Conservation (phyloP, 2,113 vertebrate species). For the Thomomys bottae region DNA sequence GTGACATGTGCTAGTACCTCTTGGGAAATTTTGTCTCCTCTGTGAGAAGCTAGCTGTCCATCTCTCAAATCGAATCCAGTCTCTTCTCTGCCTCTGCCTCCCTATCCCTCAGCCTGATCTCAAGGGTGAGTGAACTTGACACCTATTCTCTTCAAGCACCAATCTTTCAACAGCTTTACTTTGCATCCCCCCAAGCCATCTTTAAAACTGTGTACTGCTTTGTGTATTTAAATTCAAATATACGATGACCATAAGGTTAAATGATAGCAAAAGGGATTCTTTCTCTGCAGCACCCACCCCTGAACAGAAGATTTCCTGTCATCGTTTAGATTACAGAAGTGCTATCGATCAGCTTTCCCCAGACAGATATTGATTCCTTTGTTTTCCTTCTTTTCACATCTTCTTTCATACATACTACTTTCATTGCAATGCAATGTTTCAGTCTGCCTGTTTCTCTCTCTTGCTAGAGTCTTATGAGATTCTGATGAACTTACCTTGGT, state of each 20-base stretch:
- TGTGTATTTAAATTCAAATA: not conserved
- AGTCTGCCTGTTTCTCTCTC: not conserved
- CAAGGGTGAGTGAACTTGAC: too few species aligned
- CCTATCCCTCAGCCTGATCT: too few species aligned
- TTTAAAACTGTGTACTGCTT: not conserved
- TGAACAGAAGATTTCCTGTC: too few species aligned
- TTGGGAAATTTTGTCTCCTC: not conserved
- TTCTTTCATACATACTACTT: not conserved
- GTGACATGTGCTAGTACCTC: not conserved
- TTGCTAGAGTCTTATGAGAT: not conserved
- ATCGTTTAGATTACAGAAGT: too few species aligned
- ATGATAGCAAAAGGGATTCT: not conserved
- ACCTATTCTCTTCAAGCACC: not conserved
- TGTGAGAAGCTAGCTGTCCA: fast-evolving
- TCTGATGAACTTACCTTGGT: not conserved
- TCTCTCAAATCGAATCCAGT: not conserved
- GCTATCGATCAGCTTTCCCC: too few species aligned
- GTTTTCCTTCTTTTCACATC: not conserved
- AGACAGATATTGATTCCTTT: not conserved
- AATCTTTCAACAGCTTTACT: not conserved
- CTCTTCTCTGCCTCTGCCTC: not conserved
- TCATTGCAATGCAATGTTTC: not conserved
- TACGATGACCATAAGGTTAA: not conserved
- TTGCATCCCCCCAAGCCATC: not conserved
- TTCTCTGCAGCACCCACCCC: not conserved